Conservation (phyloP, 1,140 invertebrate genomes). For the Macrobrachium rosenbergii region DNA sequence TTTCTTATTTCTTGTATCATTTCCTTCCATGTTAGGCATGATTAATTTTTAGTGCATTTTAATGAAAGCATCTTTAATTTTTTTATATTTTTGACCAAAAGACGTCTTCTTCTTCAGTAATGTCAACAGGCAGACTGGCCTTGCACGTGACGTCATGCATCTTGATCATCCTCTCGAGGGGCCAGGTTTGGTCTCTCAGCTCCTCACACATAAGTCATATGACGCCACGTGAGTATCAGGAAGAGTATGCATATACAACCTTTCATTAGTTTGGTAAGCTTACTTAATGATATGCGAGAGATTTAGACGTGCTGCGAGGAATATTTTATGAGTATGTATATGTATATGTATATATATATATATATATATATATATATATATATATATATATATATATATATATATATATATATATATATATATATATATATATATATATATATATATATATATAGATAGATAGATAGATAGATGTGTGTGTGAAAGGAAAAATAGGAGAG, state of each 20-base stretch:
- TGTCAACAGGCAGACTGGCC: too few relatives aligned
- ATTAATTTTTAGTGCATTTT: too few relatives aligned
- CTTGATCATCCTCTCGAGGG: too few relatives aligned
- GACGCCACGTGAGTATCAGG: neutral
- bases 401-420: neutral
- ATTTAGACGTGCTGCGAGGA: neutral
- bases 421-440: neutral
- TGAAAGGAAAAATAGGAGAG: neutral
- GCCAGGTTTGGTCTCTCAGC: too few relatives aligned
- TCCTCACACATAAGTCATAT: neutral
- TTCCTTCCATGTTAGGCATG: too few relatives aligned
- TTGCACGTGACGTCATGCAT: too few relatives aligned
- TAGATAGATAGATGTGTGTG: neutral
- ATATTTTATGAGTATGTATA: neutral
- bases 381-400: constrained; percentile 17
- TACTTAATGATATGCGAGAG: neutral
- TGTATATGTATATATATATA: constrained; percentile 1
- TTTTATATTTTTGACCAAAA: too few relatives aligned
- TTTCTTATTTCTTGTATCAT: too few relatives aligned
- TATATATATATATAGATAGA: neutral
- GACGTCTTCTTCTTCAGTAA: too few relatives aligned
- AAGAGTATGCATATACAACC: neutral
- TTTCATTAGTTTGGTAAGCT: neutral
- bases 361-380: constrained; percentile 9
- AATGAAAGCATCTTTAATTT: too few relatives aligned